Evolutionary conservation across 2,797 vertebrate genomes (phyloP).

Genomic region (Microtus californicus): DNA sequence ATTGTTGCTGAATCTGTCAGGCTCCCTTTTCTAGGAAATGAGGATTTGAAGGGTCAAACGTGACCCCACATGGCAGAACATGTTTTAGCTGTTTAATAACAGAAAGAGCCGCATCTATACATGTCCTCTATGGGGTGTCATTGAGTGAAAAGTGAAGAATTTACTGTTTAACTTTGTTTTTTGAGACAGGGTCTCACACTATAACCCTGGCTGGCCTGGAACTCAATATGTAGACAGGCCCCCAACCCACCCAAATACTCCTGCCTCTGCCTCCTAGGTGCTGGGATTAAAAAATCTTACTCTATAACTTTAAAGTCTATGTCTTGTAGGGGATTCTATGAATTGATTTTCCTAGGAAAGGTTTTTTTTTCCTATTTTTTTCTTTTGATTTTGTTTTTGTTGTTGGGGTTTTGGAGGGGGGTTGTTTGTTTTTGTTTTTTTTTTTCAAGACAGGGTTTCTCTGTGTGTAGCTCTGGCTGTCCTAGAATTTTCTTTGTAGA

Average conservation of each 20-base stretch:
- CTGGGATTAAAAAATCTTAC: not conserved
- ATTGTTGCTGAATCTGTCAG: not conserved
- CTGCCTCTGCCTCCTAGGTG: not conserved
- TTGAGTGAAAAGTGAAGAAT: constrained; percentile 37
- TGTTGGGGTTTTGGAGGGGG: not conserved
- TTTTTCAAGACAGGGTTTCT: not conserved
- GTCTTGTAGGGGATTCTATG: constrained; percentile 14
- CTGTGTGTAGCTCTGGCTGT: not conserved
- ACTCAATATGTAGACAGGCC: not conserved
- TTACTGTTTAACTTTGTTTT: not conserved
- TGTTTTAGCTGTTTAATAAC: constrained; percentile 24
- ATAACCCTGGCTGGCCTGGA: not conserved
- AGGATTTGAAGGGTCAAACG: not conserved
- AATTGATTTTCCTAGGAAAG: constrained; percentile 50
- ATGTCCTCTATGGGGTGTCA: not conserved
- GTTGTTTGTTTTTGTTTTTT: not conserved
- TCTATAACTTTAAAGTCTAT: not conserved
- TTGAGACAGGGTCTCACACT: not conserved
- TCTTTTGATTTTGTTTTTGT: not conserved
- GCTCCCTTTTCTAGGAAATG: constrained; percentile 1
- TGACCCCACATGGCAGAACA: not conserved
- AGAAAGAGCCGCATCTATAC: not conserved
- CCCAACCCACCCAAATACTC: not conserved
- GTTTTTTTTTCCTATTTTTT: not conserved
- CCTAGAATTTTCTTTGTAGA: not conserved